phyloP scores from a whole-genome alignment of 2,113 vertebrate genomes.

The Piprites chloris region DNA sequence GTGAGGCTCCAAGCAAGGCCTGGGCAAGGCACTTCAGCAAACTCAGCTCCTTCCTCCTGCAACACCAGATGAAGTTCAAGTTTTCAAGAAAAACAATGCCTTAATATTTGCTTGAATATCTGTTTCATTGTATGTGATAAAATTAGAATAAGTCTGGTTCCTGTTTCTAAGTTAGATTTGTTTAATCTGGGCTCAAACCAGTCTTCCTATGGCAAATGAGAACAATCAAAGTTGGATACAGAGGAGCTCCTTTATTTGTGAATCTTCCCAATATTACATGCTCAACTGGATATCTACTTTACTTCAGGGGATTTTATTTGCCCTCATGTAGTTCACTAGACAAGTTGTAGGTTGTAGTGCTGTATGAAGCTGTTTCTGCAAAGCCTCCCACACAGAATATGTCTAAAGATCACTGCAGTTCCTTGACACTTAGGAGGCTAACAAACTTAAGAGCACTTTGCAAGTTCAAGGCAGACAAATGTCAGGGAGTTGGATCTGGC shows the following conservation, averaged over 20 bases:
- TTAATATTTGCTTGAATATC: background rate
- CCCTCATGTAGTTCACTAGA: slow-evolving; percentile 1
- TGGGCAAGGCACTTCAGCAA: background rate
- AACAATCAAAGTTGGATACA: background rate
- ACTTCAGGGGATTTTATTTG: slow-evolving; percentile 18
- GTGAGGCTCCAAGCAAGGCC: background rate
- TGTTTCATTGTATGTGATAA: background rate
- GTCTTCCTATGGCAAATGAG: background rate
- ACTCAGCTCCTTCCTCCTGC: background rate
- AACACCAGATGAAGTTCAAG: background rate
- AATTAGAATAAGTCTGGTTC: background rate
- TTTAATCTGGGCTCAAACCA: background rate
- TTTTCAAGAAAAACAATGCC: background rate
- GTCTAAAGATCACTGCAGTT: slow-evolving; percentile 15
- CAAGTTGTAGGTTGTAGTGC: background rate
- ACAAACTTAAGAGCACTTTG: background rate
- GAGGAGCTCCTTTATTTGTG: background rate
- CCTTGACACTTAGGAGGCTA: background rate
- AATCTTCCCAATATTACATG: background rate
- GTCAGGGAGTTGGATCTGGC: background rate
- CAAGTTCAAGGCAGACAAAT: slow-evolving; percentile 47
- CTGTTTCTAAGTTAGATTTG: background rate
- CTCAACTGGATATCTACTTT: background rate
- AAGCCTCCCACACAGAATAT: slow-evolving; percentile 10
- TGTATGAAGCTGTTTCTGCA: slow-evolving; percentile 7